These are phyloP conservation scores for Itoplectis maculator DNA, from an alignment of 2,888 invertebrate species.

Conservation along the genomic window DNA sequence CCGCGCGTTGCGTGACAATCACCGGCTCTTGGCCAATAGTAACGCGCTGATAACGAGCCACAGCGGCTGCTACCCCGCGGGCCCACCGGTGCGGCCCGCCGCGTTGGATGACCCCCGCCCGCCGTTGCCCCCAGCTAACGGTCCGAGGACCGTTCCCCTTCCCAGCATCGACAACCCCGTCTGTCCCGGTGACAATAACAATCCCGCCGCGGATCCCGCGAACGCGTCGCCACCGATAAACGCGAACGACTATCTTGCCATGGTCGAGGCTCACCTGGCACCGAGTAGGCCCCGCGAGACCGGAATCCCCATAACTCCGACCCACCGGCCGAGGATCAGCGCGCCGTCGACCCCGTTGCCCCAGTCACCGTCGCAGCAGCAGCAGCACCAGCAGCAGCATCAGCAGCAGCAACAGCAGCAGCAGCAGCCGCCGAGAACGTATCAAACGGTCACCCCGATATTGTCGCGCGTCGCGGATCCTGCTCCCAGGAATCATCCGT, in stretches of 20 bases:
- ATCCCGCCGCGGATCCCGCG: neutral
- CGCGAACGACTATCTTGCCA: neutral
- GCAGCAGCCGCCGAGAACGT: constrained; percentile 4
- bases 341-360: constrained; percentile 45
- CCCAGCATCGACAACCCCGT: neutral
- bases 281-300: constrained; percentile 47
- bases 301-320: constrained; percentile 76
- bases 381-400: no score
- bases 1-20: constrained; percentile 62
- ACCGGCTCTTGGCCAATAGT: constrained; percentile 67
- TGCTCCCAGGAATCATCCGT: no score
- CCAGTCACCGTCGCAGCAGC: neutral
- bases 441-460: no score
- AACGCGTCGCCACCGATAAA: neutral
- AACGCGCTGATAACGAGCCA: constrained; percentile 75
- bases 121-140: constrained; percentile 6
- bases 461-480: no score
- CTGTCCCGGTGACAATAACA: constrained; percentile 10
- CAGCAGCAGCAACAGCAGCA: no score
- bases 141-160: no score
- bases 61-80: constrained; percentile 59
- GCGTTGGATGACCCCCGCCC: constrained; percentile 28
- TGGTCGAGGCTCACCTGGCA: constrained; percentile 8
- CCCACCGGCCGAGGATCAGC: constrained; percentile 69
- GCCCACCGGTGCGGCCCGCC: constrained; percentile 1